A percentile compares a stretch with the other conserved stretches of the same genome.
Evolutionary conservation across 2,113 vertebrate species (phyloP).

Genomic region (Ictalurus furcatus): DNA sequence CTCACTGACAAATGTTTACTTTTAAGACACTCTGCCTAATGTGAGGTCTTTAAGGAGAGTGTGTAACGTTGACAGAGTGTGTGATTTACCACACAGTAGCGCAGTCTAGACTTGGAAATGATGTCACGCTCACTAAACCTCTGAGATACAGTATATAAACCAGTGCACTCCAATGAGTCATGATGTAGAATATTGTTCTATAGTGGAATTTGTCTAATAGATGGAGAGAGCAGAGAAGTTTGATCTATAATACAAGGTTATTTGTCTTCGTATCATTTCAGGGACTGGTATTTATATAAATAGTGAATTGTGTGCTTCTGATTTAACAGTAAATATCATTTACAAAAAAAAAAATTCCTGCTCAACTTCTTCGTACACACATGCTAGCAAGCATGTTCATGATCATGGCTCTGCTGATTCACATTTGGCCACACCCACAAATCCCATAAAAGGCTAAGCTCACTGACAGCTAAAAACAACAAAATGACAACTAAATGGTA

Average conservation of each 20-base stretch:
- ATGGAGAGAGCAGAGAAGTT: no score
- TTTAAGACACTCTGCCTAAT: constrained; percentile 7
- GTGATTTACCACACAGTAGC: not conserved
- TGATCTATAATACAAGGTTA: no score
- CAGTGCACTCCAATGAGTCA: no score
- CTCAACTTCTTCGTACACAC: not conserved
- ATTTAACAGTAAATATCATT: not conserved
- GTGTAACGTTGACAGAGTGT: no score
- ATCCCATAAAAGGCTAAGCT: not conserved
- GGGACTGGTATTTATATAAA: not conserved
- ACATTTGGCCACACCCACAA: not conserved
- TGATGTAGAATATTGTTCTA: no score
- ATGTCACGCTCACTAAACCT: not conserved
- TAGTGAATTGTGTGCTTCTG: not conserved
- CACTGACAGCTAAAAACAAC: not conserved
- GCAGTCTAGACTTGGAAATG: not conserved
- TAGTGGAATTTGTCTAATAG: no score
- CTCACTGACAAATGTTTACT: not conserved
- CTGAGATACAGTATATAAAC: not conserved
- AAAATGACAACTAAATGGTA: not conserved
- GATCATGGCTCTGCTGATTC: not conserved
- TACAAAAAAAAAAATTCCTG: no score
- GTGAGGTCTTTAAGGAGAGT: not conserved
- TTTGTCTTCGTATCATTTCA: not conserved
- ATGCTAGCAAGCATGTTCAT: not conserved